These are phyloP conservation scores for Ornithoptera alexandrae DNA, from an alignment of 2,888 invertebrate genomes.

Conservation along the genomic window DNA sequence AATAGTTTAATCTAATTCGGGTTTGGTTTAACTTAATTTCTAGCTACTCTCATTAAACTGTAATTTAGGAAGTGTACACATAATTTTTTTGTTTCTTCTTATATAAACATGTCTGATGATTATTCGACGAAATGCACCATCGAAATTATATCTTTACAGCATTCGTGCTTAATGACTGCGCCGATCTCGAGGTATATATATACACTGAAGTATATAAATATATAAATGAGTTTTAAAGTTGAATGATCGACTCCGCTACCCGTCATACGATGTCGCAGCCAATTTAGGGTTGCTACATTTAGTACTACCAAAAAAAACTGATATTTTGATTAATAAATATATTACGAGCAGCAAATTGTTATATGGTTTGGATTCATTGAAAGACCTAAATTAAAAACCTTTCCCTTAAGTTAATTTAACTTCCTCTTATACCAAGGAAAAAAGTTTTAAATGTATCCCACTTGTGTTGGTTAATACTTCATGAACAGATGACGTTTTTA, in stretches of 20 bases:
- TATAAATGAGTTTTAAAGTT: constrained; percentile 29
- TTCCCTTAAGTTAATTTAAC: too few relatives aligned
- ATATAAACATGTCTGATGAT: constrained; percentile 7
- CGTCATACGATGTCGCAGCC: constrained; percentile 24
- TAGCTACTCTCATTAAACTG: not conserved
- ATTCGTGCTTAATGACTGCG: constrained; percentile 25
- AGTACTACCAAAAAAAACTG: not conserved
- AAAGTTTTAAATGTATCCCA: too few relatives aligned
- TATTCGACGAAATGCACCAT: constrained; percentile 20
- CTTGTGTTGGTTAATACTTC: too few relatives aligned
- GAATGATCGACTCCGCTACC: constrained; percentile 29
- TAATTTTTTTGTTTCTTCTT: constrained; percentile 4
- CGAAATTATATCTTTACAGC: constrained; percentile 23
- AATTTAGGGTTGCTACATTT: constrained; percentile 20
- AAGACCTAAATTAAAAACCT: too few relatives aligned
- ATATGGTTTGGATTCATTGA: too few relatives aligned
- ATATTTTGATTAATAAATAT: not conserved
- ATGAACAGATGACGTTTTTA: too few relatives aligned
- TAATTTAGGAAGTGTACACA: constrained; percentile 1
- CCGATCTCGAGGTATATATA: constrained; percentile 18
- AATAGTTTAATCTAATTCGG: not conserved
- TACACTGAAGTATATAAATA: constrained; percentile 12
- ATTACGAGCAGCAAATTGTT: too few relatives aligned
- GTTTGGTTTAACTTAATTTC: not conserved
- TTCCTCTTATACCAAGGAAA: too few relatives aligned